Percentiles rank a stretch among this genome's conserved stretches.
phyloP scores from a whole-genome alignment of 1,140 invertebrate genomes.

The Bactericera cockerelli region DNA sequence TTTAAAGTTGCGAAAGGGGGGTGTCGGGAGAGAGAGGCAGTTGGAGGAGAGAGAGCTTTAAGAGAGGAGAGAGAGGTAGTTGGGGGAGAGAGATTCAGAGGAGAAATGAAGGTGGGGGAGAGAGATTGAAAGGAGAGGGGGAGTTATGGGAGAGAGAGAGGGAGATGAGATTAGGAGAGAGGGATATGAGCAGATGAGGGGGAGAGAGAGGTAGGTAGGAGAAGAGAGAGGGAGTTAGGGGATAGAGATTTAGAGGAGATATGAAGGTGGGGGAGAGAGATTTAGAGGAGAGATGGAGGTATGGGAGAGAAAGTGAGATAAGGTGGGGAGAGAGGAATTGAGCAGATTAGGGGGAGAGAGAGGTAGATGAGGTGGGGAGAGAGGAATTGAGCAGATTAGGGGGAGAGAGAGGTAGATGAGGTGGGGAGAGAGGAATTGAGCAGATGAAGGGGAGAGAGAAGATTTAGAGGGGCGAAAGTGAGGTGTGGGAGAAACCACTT shows the following conservation, averaged over 20 bases:
- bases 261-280: no score
- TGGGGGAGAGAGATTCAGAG: not conserved
- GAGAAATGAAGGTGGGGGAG: not conserved
- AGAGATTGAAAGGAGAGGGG: not conserved
- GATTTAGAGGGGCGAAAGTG: not conserved
- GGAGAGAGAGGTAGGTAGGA: no score
- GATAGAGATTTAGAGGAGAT: no score
- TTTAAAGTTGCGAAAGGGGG: no score
- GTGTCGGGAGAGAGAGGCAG: no score
- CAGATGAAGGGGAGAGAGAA: not conserved
- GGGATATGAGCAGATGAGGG: not conserved
- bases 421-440: not conserved
- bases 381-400: not conserved
- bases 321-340: not conserved
- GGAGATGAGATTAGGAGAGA: not conserved
- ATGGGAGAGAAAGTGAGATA: no score
- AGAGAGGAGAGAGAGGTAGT: no score
- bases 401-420: not conserved
- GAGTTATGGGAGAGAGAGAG: not conserved
- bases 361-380: not conserved
- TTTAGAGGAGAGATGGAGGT: no score
- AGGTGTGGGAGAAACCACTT: no score
- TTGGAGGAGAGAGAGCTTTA: no score
- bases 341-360: conserved; percentile 2
- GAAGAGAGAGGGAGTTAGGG: no score